Evolutionary conservation across 23 tunicate species (phyloP).

Genomic region (Halocynthia aurantium): DNA sequence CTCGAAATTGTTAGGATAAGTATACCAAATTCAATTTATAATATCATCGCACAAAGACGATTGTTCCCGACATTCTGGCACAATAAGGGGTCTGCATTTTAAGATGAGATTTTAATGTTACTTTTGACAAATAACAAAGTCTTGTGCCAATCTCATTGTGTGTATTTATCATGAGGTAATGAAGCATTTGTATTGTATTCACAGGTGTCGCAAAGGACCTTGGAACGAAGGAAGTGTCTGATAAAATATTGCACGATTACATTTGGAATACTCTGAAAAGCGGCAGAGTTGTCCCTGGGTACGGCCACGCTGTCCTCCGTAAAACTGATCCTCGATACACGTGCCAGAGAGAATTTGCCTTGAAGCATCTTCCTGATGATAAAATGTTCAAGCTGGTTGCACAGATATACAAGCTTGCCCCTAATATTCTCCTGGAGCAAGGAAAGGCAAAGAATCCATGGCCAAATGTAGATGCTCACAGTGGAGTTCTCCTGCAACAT

Average conservation of each 20-base stretch:
- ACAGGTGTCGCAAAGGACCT: slow-evolving; percentile 80
- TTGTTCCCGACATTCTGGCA: too few species aligned
- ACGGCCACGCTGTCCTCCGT: slow-evolving; percentile 97
- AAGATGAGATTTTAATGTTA: too few species aligned
- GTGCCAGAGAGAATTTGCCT: slow-evolving; percentile 97
- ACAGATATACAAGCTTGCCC: slow-evolving; percentile 90
- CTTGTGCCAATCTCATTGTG: too few species aligned
- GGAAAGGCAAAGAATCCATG: slow-evolving; percentile 97
- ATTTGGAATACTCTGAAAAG: slow-evolving; percentile 92
- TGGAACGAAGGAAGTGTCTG: slow-evolving; percentile 83
- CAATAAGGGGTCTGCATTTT: too few species aligned
- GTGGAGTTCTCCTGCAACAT: slow-evolving; percentile 94
- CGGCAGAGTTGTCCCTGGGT: slow-evolving; percentile 99
- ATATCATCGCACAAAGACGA: too few species aligned
- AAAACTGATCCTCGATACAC: slow-evolving; percentile 98
- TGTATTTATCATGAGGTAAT: too few species aligned
- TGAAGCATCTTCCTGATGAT: slow-evolving; percentile 97
- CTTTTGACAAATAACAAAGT: too few species aligned
- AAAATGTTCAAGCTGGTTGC: slow-evolving; percentile 92
- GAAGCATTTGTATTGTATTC: background rate
- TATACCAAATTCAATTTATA: too few species aligned
- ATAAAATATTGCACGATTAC: slow-evolving; percentile 70
- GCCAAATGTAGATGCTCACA: slow-evolving; percentile 99
- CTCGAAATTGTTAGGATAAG: background rate
- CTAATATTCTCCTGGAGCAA: slow-evolving; percentile 82